A percentile compares a stretch with the other conserved stretches of the same genome.
These are phyloP conservation scores for Ypsolopha scabrella DNA, from an alignment of 2,888 invertebrate genomes.

Conservation along the genomic window DNA sequence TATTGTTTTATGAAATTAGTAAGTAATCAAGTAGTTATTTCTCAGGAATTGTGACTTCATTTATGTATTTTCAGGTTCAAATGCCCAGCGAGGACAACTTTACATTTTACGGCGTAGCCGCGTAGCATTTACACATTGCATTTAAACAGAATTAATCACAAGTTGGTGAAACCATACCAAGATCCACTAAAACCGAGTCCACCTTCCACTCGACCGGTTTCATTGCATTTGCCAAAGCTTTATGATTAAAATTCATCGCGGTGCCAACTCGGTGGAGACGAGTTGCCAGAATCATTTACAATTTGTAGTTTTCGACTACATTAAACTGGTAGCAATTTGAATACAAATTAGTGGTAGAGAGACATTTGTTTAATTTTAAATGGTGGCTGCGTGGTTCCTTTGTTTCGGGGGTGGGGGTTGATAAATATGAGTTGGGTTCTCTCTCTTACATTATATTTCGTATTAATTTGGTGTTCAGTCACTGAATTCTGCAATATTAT, in stretches of 20 bases:
- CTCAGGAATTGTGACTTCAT: too few species aligned
- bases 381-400: background rate
- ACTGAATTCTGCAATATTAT: too few species aligned
- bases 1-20: too few species aligned
- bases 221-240: slow-evolving; percentile 17
- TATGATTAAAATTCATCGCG: slow-evolving; percentile 20
- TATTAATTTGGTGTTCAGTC: too few species aligned
- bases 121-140: slow-evolving; percentile 1
- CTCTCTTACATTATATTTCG: too few species aligned
- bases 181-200: background rate
- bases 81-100: too few species aligned
- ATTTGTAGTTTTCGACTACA: slow-evolving; percentile 51
- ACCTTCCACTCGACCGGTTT: slow-evolving; percentile 9
- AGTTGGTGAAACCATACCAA: background rate
- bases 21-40: too few species aligned
- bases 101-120: background rate
- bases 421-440: too few species aligned
- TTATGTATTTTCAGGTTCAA: too few species aligned
- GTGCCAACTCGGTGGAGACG: slow-evolving; percentile 33
- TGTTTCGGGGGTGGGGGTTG: too few species aligned
- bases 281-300: slow-evolving; percentile 49
- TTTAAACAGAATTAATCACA: background rate
- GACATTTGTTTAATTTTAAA: slow-evolving; percentile 20
- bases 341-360: slow-evolving; percentile 18
- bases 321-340: slow-evolving; percentile 34